Percentiles rank a stretch among this genome's conserved stretches.
Evolutionary conservation across 1,140 invertebrate species (phyloP).

Genomic region (Pomacea maculata): DNA sequence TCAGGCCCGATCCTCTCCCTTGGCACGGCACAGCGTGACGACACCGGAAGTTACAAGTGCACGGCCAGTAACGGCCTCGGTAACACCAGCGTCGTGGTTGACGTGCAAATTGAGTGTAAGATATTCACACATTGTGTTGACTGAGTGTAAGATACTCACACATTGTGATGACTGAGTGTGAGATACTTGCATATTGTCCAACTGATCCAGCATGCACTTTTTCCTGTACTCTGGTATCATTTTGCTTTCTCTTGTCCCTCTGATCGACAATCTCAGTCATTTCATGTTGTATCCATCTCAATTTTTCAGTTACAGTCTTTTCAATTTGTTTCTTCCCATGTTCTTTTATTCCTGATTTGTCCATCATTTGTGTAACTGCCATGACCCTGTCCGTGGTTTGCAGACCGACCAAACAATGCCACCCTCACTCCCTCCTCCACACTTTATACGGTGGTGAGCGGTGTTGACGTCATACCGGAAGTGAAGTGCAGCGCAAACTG

Average conservation of each 20-base stretch:
- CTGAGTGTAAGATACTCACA: neutral
- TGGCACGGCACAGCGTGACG: slow-evolving; percentile 18
- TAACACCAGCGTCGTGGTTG: neutral
- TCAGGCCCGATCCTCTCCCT: slow-evolving; percentile 11
- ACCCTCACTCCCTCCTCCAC: neutral
- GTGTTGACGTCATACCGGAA: slow-evolving; percentile 1
- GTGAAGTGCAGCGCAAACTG: slow-evolving; percentile 23
- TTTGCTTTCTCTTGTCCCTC: too few species aligned
- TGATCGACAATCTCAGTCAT: too few species aligned
- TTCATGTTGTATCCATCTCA: too few species aligned
- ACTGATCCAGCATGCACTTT: too few species aligned
- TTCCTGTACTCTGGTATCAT: too few species aligned
- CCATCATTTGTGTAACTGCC: neutral
- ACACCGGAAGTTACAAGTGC: slow-evolving; percentile 24
- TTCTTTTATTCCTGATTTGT: too few species aligned
- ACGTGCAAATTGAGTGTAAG: slow-evolving; percentile 23
- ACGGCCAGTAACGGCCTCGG: slow-evolving; percentile 17
- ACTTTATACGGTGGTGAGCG: slow-evolving; percentile 2
- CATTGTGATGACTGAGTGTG: too few species aligned
- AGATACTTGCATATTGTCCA: too few species aligned
- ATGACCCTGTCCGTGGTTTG: neutral
- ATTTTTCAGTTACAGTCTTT: too few species aligned
- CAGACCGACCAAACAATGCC: slow-evolving; percentile 8
- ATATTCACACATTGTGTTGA: too few species aligned
- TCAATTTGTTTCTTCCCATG: too few species aligned